These are phyloP conservation scores for Coelopa pilipes DNA, from an alignment of 2,888 invertebrate genomes.

Conservation along the genomic window DNA sequence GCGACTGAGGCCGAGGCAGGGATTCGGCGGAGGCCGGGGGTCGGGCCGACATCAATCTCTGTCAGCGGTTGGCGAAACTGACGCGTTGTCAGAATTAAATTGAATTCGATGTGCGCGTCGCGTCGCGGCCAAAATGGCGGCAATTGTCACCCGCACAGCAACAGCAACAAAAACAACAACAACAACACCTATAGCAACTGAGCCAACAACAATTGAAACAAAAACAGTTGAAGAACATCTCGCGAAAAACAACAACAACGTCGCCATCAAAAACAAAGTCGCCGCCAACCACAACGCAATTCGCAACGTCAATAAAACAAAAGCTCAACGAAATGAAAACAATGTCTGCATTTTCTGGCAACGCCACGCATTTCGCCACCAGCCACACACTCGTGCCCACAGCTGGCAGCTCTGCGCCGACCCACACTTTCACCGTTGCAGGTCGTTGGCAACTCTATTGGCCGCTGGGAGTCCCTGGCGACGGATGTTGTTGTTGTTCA, in stretches of 20 bases:
- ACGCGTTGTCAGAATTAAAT: slow-evolving; percentile 31
- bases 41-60: slow-evolving; percentile 45
- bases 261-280: no score
- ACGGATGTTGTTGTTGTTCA: slow-evolving; percentile 33
- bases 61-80: slow-evolving; percentile 47
- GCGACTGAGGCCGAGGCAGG: neutral
- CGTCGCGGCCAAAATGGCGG: slow-evolving; percentile 39
- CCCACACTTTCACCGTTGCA: slow-evolving; percentile 31
- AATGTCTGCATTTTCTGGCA: no score
- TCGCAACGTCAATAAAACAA: no score
- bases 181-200: no score
- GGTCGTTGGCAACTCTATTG: slow-evolving; percentile 14
- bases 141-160: slow-evolving; percentile 39
- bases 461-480: neutral
- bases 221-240: no score
- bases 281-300: no score
- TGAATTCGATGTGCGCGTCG: neutral
- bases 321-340: no score
- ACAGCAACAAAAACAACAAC: no score
- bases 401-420: neutral
- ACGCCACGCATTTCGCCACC: no score
- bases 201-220: no score
- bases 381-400: neutral
- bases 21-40: no score
- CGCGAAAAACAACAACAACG: no score